Evolutionary conservation across 2,888 invertebrate genomes (phyloP).

Genomic region (Eulithis prunata): DNA sequence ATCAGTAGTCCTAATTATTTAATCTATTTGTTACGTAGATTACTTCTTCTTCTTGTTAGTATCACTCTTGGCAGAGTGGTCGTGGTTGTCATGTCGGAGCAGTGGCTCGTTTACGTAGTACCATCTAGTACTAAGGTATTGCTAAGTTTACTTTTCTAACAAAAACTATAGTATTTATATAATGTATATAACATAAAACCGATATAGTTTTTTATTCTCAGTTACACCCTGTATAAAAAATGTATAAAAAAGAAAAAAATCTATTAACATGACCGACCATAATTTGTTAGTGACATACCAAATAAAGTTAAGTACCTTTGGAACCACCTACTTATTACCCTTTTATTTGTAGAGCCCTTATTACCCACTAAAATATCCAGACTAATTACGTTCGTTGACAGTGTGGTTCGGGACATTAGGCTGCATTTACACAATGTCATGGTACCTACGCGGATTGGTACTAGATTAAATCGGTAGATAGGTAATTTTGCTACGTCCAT

Average conservation of each 20-base stretch:
- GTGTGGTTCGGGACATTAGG: slow-evolving; percentile 54
- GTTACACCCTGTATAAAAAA: background rate
- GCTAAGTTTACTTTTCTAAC: no score
- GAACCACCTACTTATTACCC: slow-evolving; percentile 34
- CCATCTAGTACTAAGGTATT: no score
- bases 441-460: background rate
- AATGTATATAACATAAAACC: no score
- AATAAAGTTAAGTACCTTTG: slow-evolving; percentile 30
- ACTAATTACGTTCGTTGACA: slow-evolving; percentile 65
- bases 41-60: no score
- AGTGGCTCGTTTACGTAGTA: no score
- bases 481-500: no score
- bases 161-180: no score
- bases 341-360: slow-evolving; percentile 45
- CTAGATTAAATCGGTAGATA: background rate
- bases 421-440: slow-evolving; percentile 9
- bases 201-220: no score
- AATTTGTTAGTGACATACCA: slow-evolving; percentile 31
- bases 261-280: slow-evolving; percentile 12
- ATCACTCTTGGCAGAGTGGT: no score
- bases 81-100: no score
- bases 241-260: slow-evolving; percentile 3
- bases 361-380: slow-evolving; percentile 44
- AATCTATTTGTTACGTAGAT: no score
- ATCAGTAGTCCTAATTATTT: no score